Evolutionary conservation across 2,113 vertebrate species (phyloP), one percentile per base, ranked within the genome.

Genomic region (Gnathonemus echidnorhynchus): DNA sequence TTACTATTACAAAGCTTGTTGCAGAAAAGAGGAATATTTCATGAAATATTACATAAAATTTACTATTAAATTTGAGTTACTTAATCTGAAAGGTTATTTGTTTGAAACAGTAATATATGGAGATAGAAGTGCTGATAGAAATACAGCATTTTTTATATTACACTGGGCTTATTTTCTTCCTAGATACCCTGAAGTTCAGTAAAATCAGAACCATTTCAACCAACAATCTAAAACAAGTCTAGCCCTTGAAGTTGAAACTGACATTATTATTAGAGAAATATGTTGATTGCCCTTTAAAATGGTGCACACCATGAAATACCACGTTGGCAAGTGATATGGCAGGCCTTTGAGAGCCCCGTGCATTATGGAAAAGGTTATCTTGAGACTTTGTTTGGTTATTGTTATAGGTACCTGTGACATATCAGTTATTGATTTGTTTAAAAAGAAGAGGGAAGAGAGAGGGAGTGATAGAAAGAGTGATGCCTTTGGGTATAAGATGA

Each of bases 371-470:
- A 88, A 87, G 83, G 85, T 87, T 56, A 87, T 89, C 88, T 39
- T 1, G 48, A 58, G 62, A 83, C 49, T 48, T 88, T 80, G 35
- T 49, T 48, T 24, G 21, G 15, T 27, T 27, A 52, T 8, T 66
- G 39, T 89, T 90, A 77, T 50, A 56, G 19, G 53, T 21, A 56
- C 77, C 45, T 11, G 24, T 77, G 49, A 66, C 49, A 87, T 85
- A 86, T 86, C 31, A 17, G 52, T 52, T 89, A 86, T 88, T 90
- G 87, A 90, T 88, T 85, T 45, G 86, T 39, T 42, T 42, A 24
- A 89, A 52, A 88, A 48, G 45, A 58, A 35, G 89, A 49, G 42
- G 48, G 24, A 42, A 80, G 74, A 80, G 31, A 80, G 74, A 48
- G 49, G 15, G 62, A 48, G 84, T 11, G 90, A 86, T 35, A 13